These are phyloP conservation scores for Ceuthmochares aereus DNA, from an alignment of 2,113 vertebrate genomes.

Conservation along the genomic window DNA sequence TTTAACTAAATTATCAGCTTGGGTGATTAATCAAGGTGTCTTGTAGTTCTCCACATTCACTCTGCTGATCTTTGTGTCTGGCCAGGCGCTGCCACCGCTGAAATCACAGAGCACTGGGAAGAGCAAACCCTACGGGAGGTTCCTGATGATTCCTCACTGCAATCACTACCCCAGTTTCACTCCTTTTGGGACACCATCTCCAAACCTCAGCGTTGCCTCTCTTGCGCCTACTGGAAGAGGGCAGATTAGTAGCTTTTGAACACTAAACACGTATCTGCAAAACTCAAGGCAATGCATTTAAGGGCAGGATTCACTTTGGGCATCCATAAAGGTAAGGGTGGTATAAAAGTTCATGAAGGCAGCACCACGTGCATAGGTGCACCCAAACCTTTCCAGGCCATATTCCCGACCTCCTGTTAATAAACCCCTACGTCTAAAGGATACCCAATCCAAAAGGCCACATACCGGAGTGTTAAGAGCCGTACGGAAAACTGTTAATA, in stretches of 20 bases:
- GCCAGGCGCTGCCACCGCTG: not conserved
- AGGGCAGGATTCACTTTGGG: not conserved
- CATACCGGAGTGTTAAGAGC: not conserved
- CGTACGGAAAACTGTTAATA: not conserved
- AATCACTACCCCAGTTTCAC: not conserved
- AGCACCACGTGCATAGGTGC: not conserved
- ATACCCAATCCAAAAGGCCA: conserved; percentile 18
- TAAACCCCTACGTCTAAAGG: not conserved
- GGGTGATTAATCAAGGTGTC: not conserved
- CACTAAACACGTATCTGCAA: rapidly evolving
- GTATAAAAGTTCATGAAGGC: not conserved
- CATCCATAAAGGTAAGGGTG: not conserved
- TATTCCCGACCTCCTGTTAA: not conserved
- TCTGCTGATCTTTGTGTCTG: not conserved
- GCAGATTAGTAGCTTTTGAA: not conserved
- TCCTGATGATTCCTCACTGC: not conserved
- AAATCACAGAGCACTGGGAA: not conserved
- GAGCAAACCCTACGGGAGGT: not conserved
- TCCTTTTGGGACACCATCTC: not conserved
- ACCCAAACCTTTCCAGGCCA: not conserved
- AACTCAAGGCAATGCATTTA: rapidly evolving
- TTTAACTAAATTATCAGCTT: not conserved
- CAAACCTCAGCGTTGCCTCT: not conserved
- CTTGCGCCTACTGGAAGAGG: not conserved
- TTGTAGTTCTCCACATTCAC: not conserved